Evolutionary conservation across 2,113 vertebrate species (phyloP).

Genomic region (Brienomyrus longianalis): DNA sequence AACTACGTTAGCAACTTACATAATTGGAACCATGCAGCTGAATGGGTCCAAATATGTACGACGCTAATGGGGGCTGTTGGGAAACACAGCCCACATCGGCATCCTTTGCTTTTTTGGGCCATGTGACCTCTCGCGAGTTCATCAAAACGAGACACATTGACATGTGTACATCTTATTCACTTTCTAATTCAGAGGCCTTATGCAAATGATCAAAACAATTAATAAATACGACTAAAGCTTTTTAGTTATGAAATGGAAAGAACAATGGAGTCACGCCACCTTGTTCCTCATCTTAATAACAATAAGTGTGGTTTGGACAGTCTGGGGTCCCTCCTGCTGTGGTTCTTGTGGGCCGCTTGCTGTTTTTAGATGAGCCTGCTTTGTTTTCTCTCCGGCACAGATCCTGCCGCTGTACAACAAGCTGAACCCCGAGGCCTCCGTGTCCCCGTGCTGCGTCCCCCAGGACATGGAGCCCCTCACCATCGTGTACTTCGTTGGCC

Average conservation of each 20-base stretch:
- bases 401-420: slow-evolving; percentile 72
- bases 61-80: not conserved
- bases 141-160: not conserved
- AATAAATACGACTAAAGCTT: not conserved
- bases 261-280: not conserved
- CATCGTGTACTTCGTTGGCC: slow-evolving; percentile 67
- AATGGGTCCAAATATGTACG: too few relatives aligned
- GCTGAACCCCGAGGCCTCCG: slow-evolving; percentile 67
- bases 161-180: not conserved
- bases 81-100: not conserved
- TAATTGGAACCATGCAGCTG: not conserved
- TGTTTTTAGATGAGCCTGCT: not conserved
- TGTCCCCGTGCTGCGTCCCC: slow-evolving; percentile 65
- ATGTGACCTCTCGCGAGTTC: not conserved
- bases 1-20: not conserved
- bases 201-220: not conserved
- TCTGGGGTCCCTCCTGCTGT: not conserved
- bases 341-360: not conserved
- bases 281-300: not conserved
- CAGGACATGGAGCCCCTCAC: slow-evolving; percentile 72
- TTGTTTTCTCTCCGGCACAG: slow-evolving; percentile 34
- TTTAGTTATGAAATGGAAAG: not conserved
- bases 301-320: not conserved
- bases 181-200: not conserved
- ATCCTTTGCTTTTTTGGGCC: not conserved